A percentile compares a stretch with the other conserved stretches of the same genome.
Evolutionary conservation across 2,888 invertebrate species (phyloP).

Genomic region (Athalia circularis): DNA sequence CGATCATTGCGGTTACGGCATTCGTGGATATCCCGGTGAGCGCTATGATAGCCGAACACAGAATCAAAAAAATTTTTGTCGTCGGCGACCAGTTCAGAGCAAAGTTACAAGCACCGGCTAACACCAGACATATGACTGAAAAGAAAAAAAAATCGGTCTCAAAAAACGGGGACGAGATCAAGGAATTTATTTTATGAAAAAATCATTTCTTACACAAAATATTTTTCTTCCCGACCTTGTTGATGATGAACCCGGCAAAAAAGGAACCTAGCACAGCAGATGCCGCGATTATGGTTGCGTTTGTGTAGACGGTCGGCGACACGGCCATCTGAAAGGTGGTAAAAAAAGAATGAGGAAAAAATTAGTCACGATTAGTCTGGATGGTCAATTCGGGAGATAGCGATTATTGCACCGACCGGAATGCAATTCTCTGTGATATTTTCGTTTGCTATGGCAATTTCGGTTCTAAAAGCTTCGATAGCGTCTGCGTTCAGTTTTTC

Average conservation of each 20-base stretch:
- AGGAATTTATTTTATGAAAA: background rate
- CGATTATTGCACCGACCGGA: constrained; percentile 50
- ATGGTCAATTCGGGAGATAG: background rate
- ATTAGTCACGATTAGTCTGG: background rate
- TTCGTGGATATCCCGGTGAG: constrained; percentile 67
- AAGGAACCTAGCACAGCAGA: constrained; percentile 66
- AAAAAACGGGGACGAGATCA: background rate
- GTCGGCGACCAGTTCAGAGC: constrained; percentile 31
- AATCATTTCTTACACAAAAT: constrained; percentile 60
- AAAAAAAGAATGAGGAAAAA: constrained; percentile 43
- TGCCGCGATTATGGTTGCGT: constrained; percentile 68
- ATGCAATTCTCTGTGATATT: constrained; percentile 52
- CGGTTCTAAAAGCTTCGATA: constrained; percentile 12
- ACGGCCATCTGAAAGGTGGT: constrained; percentile 61
- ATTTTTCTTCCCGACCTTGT: constrained; percentile 41
- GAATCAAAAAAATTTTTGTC: constrained; percentile 57
- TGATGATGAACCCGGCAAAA: constrained; percentile 57
- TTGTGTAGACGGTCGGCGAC: constrained; percentile 63
- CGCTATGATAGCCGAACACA: constrained; percentile 66
- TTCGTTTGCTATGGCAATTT: constrained; percentile 16
- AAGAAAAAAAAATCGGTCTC: background rate
- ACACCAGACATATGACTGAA: constrained; percentile 20
- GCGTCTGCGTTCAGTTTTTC: constrained; percentile 67
- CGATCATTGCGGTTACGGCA: constrained; percentile 65
- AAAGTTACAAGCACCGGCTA: constrained; percentile 10